These are phyloP conservation scores for Microctenopoma lineatum DNA, from an alignment of 2,797 vertebrate genomes.

Conservation along the genomic window DNA sequence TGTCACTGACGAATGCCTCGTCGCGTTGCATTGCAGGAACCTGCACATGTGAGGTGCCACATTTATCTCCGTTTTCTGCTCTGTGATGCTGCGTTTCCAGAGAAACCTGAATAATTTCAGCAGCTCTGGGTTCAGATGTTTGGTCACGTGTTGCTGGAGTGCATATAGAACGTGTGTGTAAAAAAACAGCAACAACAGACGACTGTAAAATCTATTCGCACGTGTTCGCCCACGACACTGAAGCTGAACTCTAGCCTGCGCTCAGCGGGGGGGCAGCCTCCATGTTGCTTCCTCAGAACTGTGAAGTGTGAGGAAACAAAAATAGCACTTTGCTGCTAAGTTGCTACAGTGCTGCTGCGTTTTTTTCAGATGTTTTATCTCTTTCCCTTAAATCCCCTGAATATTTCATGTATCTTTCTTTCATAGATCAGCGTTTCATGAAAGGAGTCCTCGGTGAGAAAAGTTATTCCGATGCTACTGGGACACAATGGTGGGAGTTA, in stretches of 20 bases:
- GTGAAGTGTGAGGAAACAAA: slow-evolving; percentile 41
- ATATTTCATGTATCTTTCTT: slow-evolving; percentile 49
- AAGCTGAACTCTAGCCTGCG: slow-evolving; percentile 36
- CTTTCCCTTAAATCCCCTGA: neutral
- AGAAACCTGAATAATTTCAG: slow-evolving; percentile 23
- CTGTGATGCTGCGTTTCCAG: neutral
- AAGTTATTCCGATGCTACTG: slow-evolving; percentile 55
- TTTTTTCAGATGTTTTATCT: slow-evolving; percentile 1
- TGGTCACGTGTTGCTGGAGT: slow-evolving; percentile 30
- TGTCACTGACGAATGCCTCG: slow-evolving; percentile 39
- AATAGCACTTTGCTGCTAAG: slow-evolving; percentile 40
- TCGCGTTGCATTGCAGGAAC: slow-evolving; percentile 27
- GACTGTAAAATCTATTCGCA: slow-evolving; percentile 46
- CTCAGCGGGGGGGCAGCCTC: slow-evolving; percentile 38
- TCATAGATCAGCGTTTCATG: slow-evolving; percentile 23
- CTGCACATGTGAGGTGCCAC: slow-evolving; percentile 17
- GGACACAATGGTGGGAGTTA: slow-evolving; percentile 62
- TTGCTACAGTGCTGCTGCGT: slow-evolving; percentile 19
- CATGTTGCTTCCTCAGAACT: slow-evolving; percentile 20
- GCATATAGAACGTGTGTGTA: slow-evolving; percentile 22
- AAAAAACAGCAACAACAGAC: slow-evolving; percentile 17
- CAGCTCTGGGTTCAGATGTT: slow-evolving; percentile 5
- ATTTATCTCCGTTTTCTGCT: slow-evolving; percentile 16
- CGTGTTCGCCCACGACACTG: slow-evolving; percentile 14
- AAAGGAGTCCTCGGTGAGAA: slow-evolving; percentile 57